A percentile compares a stretch with the other conserved stretches of the same genome.
phyloP scores from a whole-genome alignment of 2,797 vertebrate species.

The Lindbergichthys nudifrons region DNA sequence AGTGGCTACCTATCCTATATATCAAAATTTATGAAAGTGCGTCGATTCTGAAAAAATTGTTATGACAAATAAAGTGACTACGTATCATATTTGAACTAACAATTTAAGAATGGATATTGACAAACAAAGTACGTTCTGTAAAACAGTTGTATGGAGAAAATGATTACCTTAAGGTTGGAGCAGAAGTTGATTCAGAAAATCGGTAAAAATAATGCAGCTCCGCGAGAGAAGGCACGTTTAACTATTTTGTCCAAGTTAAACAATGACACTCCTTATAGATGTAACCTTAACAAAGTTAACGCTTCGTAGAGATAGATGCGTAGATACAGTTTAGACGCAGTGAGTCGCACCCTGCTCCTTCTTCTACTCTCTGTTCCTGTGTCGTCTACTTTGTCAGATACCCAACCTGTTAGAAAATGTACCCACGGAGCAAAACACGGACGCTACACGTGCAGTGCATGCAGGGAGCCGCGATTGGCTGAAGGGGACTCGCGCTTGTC shows the following conservation, averaged over 20 bases:
- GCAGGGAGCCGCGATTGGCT: constrained; percentile 57
- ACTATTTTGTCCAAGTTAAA: not conserved
- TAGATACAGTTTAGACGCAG: not conserved
- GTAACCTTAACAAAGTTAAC: not conserved
- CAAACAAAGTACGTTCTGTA: too few relatives aligned
- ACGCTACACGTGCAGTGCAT: constrained; percentile 76
- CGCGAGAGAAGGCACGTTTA: not conserved
- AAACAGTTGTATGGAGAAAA: not conserved
- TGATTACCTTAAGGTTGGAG: constrained; percentile 52
- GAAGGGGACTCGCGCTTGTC: fast-evolving
- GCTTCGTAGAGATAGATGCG: not conserved
- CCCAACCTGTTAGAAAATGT: constrained; percentile 54
- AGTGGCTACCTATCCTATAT: not conserved
- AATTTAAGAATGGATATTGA: too few relatives aligned
- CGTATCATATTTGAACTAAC: too few relatives aligned
- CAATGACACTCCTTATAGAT: too few relatives aligned
- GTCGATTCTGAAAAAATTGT: too few relatives aligned
- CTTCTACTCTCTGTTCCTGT: constrained; percentile 19
- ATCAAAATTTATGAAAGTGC: not conserved
- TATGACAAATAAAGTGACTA: too few relatives aligned
- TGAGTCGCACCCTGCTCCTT: not conserved
- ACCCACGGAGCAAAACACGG: constrained; percentile 19
- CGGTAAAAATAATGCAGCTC: not conserved
- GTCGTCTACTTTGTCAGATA: constrained; percentile 21
- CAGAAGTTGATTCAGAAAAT: constrained; percentile 2